Evolutionary conservation across 2,113 vertebrate genomes (phyloP), one percentile per base, ranked within the genome.

Genomic region (Balaeniceps rex): DNA sequence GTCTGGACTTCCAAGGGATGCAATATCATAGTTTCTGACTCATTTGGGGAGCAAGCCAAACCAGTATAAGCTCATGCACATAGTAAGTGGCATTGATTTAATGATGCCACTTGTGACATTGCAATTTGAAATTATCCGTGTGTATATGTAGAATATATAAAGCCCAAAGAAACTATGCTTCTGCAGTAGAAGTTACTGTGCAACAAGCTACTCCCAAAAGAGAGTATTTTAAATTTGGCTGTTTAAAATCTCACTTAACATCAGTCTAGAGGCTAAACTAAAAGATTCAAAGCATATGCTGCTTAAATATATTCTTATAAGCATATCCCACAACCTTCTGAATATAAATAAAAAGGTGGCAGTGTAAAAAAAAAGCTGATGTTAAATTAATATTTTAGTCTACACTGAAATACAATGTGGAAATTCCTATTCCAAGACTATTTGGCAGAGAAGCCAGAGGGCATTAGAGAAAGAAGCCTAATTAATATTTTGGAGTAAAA

Each of bases 361-460:
- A 77, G 80, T 22, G 82, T 49, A 72, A 26, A 88, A 42, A 89
- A 89, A 66, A 71, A 77, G 16, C 34, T 42, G 75, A 61, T 38
- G 34, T 83, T 90, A 58, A 78, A 87, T 58, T 46, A 75, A 22
- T 74, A 51, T 85, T 85, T 92, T 47, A 88, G 66, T 83, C 64
- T 61, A 19, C 13, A 68, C 12, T 2, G 8, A 78, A 96, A 71
- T n/a, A 79, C 91, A 95, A 52, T n/a, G 46, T 72, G 71, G 69
- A 92, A 96, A 93, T 83, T 81, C 86, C 76, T 77, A 83, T 57
- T 96, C 60, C n/a, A 86, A 96, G 80, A 44, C 94, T 90, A 87
- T 58, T 91, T 94, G 94, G 63, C 84, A 93, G 78, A 87, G 51
- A 57, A 94, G 60, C 40, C 28, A 16, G 21, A 89, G 40, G 60